A percentile compares a stretch with the other conserved stretches of the same genome.
These are phyloP conservation scores for Drosophila mojavensis DNA, from an alignment of 1,140 invertebrate species.

Conservation along the genomic window DNA sequence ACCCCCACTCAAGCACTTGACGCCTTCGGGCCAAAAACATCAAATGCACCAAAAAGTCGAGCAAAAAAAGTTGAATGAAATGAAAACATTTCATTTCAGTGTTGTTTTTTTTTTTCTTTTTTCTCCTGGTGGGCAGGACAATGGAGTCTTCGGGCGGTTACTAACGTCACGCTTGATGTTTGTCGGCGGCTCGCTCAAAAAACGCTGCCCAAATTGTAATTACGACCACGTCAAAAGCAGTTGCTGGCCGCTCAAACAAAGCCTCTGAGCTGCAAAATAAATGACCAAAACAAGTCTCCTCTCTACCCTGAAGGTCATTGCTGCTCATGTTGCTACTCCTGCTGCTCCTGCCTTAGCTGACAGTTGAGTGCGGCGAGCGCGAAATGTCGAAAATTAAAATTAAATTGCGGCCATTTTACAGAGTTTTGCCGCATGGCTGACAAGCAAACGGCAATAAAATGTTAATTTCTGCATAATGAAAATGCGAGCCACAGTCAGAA, in stretches of 20 bases:
- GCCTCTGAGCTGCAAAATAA: slow-evolving; percentile 61
- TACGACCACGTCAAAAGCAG: slow-evolving; percentile 74
- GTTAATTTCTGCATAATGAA: slow-evolving; percentile 38
- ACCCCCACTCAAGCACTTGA: slow-evolving; percentile 16
- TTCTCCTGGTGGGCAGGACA: slow-evolving; percentile 7
- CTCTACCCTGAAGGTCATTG: slow-evolving; percentile 24
- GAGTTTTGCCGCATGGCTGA: slow-evolving; percentile 25
- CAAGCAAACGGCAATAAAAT: slow-evolving; percentile 38
- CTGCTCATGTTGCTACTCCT: neutral
- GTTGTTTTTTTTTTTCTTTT: neutral
- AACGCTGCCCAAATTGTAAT: slow-evolving; percentile 68
- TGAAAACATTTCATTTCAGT: slow-evolving; percentile 48
- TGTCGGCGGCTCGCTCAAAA: slow-evolving; percentile 32
- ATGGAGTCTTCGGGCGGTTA: neutral
- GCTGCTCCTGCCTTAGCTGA: slow-evolving; percentile 8
- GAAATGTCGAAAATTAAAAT: slow-evolving; percentile 65
- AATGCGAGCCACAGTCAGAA: slow-evolving; percentile 11
- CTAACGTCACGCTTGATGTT: slow-evolving; percentile 57
- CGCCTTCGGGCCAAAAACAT: slow-evolving; percentile 11
- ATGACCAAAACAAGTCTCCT: slow-evolving; percentile 61
- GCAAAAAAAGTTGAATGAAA: slow-evolving; percentile 18
- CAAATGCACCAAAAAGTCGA: neutral
- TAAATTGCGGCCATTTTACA: slow-evolving; percentile 66
- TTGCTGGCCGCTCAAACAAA: slow-evolving; percentile 59
- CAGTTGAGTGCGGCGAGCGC: slow-evolving; percentile 11